Base-by-base conservation (phyloP, 2,888 invertebrate species). In the Conus canariensis region DNA sequence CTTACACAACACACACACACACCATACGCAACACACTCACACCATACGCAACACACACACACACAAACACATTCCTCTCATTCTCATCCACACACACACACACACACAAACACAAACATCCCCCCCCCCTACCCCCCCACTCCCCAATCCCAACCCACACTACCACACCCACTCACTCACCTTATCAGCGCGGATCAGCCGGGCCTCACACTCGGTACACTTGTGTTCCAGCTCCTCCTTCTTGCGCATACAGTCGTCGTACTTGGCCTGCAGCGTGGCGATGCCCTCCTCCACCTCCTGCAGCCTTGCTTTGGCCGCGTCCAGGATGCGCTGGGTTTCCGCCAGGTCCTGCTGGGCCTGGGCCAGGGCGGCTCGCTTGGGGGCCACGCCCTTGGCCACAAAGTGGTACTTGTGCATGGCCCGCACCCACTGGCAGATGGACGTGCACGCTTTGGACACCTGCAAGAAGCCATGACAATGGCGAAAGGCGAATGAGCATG, bases 381-480 rank as follows among this genome's bases (percentile, higher is more conserved):
- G 96, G 25, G 96, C 96, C 67, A 96, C 96, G 87, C 94, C 95
- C 91, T 93, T 96, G n/a, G 96, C 95, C 12, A 96, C 96, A 92
- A 96, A 96, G 94, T 96, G 96, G 92, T 96, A 96, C 92, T 96
- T 96, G 94, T 96, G 95, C 96, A 96, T 96, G 91, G 96, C 96
- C 91, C 96, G 91, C 1, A 93, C 97, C 98, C 98, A 98, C 97
- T 98, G 98, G 94, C 98, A 98, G 1, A 98, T 97, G 0, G 98
- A 98, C 92, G 97, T 97, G 95, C 98, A 98, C 0, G 98, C 98
- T 96, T 98, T 98, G 0, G 98, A 98, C 19, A 98, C 97, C 97
- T 97, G 95, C 2, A 91, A 88, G 25, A 9, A 85, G 56, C 45
- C 7, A 56, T 3, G 45, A 45, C 45, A 16, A 45, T n/a, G 56